phyloP scores from a whole-genome alignment of 1,140 invertebrate genomes.

The Propsilocerus akamusi region DNA sequence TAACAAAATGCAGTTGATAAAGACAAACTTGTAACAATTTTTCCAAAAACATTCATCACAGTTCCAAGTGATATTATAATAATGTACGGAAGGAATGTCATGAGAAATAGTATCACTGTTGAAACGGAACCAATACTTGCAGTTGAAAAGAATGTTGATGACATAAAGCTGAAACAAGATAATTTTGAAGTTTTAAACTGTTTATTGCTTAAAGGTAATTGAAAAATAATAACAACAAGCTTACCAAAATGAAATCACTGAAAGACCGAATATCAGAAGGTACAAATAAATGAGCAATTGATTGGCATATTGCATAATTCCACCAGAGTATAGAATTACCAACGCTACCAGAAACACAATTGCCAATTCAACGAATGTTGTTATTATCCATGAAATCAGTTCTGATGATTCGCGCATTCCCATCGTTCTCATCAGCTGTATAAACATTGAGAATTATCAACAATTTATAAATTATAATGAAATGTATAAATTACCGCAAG shows the following conservation, averaged over 20 bases:
- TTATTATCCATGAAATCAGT: slow-evolving; percentile 38
- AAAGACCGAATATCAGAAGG: slow-evolving; percentile 33
- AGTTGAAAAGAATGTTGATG: slow-evolving; percentile 39
- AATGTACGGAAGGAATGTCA: slow-evolving; percentile 41
- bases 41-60: slow-evolving; percentile 28
- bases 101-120: slow-evolving; percentile 35
- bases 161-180: slow-evolving; percentile 35
- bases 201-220: not conserved
- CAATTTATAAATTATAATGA: slow-evolving; percentile 4
- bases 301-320: slow-evolving; percentile 33
- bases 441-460: not conserved
- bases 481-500: slow-evolving; percentile 34
- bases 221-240: slow-evolving; percentile 10
- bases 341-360: slow-evolving; percentile 29
- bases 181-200: slow-evolving; percentile 4
- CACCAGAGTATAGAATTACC: slow-evolving; percentile 29
- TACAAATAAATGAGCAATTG: slow-evolving; percentile 31
- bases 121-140: slow-evolving; percentile 42
- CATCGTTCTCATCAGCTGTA: slow-evolving; percentile 45
- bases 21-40: slow-evolving; percentile 28
- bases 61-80: slow-evolving; percentile 42
- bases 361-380: slow-evolving; percentile 30
- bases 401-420: slow-evolving; percentile 37
- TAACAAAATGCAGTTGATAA: slow-evolving; percentile 40
- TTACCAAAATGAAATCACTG: slow-evolving; percentile 40